phyloP scores from a whole-genome alignment of 2,888 invertebrate species.

The Papilio demoleus region DNA sequence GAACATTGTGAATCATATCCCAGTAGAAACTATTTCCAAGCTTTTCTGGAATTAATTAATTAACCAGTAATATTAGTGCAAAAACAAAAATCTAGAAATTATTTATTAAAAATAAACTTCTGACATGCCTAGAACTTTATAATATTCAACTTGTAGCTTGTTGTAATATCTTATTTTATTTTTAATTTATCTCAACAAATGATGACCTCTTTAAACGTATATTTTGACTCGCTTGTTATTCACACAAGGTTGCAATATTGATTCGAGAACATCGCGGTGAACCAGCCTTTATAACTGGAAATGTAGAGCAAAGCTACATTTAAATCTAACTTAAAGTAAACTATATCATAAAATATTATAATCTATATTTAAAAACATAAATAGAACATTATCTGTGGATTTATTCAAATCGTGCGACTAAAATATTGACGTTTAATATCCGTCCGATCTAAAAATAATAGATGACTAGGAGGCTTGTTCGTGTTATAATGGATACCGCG shows the following conservation, averaged over 20 bases:
- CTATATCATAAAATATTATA: background rate
- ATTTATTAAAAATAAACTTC: too few relatives aligned
- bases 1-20: too few relatives aligned
- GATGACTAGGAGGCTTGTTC: conserved; percentile 54
- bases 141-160: background rate
- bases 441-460: conserved; percentile 75
- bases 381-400: background rate
- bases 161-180: background rate
- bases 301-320: conserved; percentile 4
- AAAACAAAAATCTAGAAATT: too few relatives aligned
- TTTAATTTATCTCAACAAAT: conserved; percentile 9
- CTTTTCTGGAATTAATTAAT: too few relatives aligned
- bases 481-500: conserved; percentile 54
- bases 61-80: too few relatives aligned
- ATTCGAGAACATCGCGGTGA: conserved; percentile 47
- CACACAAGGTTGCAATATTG: conserved; percentile 67
- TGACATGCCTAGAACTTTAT: background rate
- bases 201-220: conserved; percentile 12
- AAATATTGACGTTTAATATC: conserved; percentile 39
- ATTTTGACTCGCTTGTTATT: conserved; percentile 37
- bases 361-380: background rate
- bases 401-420: conserved; percentile 18
- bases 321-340: background rate
- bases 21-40: too few relatives aligned
- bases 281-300: conserved; percentile 8